Conservation (phyloP, 2,113 vertebrate species). For the Neotoma lepida region DNA sequence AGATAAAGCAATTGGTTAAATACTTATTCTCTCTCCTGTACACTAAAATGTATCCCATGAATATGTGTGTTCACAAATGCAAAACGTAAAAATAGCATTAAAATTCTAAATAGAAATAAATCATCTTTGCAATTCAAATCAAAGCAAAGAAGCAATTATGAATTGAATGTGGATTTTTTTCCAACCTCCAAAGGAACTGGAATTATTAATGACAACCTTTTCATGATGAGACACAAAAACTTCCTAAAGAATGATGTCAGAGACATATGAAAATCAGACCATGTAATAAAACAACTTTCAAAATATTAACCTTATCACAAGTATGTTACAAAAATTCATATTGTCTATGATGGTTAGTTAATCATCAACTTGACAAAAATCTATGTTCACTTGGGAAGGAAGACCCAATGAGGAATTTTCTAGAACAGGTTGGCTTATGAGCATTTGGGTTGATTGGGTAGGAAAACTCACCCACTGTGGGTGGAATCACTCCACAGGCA, state of each 20-base stretch:
- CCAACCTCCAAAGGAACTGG: background rate
- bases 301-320: conserved; percentile 7
- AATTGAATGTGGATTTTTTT: conserved; percentile 47
- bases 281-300: conserved; percentile 46
- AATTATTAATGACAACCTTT: conserved; percentile 50
- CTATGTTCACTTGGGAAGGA: background rate
- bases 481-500: background rate
- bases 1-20: conserved; percentile 11
- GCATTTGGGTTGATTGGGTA: background rate
- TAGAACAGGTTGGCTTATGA: background rate
- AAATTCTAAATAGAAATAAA: conserved; percentile 17
- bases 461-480: background rate
- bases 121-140: background rate
- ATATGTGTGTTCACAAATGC: background rate
- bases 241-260: background rate
- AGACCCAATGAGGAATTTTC: background rate
- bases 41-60: conserved; percentile 2
- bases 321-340: conserved; percentile 20
- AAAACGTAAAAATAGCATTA: conserved; percentile 8
- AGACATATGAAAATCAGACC: conserved; percentile 31
- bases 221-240: conserved; percentile 15
- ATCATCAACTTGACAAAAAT: background rate
- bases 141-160: background rate
- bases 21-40: background rate
- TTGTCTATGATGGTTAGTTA: background rate